Evolutionary conservation across 2,113 vertebrate species (phyloP).

Genomic region (Python bivittatus): DNA sequence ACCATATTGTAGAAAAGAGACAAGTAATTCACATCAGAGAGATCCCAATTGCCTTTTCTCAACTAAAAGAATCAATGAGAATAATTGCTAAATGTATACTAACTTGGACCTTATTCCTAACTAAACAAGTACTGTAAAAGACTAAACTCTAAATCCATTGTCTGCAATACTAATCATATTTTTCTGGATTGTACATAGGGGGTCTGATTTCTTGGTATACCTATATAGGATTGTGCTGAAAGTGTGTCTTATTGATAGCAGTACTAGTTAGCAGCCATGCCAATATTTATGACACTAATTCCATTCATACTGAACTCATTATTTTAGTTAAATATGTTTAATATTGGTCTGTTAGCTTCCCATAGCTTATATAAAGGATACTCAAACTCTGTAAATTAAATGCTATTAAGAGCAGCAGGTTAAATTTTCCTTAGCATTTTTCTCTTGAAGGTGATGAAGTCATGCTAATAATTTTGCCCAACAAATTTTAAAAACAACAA

Average conservation of each 20-base stretch:
- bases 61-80: background rate
- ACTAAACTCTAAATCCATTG: background rate
- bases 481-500: background rate
- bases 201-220: background rate
- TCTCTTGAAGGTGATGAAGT: slow-evolving; percentile 4
- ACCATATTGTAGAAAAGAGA: background rate
- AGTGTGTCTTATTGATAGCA: background rate
- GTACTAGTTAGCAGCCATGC: background rate
- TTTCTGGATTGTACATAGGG: background rate
- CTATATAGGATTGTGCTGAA: background rate
- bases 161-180: background rate
- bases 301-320: background rate
- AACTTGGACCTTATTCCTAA: background rate
- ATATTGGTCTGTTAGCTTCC: background rate
- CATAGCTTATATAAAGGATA: background rate
- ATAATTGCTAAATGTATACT: background rate
- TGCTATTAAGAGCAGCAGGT: background rate
- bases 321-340: background rate
- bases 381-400: background rate
- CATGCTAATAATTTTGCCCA: slow-evolving; percentile 14
- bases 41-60: background rate
- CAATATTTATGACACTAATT: background rate
- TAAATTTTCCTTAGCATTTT: background rate
- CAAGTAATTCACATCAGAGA: background rate
- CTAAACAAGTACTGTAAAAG: background rate